Percentiles rank a stretch among this genome's conserved stretches.
These are phyloP conservation scores for Agrotis segetum DNA, from an alignment of 2,888 invertebrate genomes.

Conservation along the genomic window DNA sequence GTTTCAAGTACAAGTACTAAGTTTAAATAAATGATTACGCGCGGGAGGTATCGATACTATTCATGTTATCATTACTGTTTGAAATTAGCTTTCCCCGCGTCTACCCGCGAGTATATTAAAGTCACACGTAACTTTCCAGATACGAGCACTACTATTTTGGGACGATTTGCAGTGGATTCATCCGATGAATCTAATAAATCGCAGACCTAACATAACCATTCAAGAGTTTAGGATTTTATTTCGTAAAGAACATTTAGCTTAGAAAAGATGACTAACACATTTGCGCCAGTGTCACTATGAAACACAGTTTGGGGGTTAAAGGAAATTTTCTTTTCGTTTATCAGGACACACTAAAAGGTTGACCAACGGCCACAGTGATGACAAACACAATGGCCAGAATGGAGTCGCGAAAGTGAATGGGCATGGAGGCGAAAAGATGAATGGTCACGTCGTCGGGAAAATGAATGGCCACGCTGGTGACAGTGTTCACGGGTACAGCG, in stretches of 20 bases:
- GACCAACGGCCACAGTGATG: constrained; percentile 69
- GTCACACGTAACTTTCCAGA: constrained; percentile 84
- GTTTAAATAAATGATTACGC: constrained; percentile 19
- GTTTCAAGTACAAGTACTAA: background rate
- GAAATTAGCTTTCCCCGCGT: constrained; percentile 52
- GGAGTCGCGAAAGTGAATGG: constrained; percentile 68
- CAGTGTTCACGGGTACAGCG: constrained; percentile 70
- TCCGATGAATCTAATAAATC: constrained; percentile 78
- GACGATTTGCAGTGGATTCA: constrained; percentile 78
- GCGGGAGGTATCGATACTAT: constrained; percentile 59
- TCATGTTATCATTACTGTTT: constrained; percentile 52
- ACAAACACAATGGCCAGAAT: constrained; percentile 69
- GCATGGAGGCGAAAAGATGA: constrained; percentile 64
- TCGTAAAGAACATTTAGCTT: constrained; percentile 61
- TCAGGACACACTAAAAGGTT: constrained; percentile 82
- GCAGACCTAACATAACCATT: constrained; percentile 74
- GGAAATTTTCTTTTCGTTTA: constrained; percentile 81
- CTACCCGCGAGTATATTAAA: constrained; percentile 71
- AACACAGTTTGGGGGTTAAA: constrained; percentile 75
- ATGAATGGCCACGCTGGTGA: constrained; percentile 68
- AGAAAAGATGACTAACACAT: constrained; percentile 77
- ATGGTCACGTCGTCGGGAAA: constrained; percentile 63
- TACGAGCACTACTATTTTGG: constrained; percentile 79
- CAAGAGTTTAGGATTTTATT: constrained; percentile 66
- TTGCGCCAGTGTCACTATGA: constrained; percentile 82